Base-by-base conservation (phyloP, 2,797 vertebrate species). In the Eidolon dupreanum region DNA sequence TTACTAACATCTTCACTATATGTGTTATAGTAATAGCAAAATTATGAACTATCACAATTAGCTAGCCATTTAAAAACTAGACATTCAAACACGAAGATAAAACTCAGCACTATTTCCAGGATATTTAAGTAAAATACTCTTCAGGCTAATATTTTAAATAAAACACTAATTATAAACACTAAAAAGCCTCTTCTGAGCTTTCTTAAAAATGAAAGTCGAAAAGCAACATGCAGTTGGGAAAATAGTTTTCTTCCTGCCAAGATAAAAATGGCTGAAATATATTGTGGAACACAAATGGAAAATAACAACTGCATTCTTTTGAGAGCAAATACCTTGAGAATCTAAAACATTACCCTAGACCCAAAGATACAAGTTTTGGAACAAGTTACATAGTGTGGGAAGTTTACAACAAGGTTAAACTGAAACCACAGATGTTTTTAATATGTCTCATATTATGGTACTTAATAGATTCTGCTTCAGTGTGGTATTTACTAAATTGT, bases 361-460 rank as follows among this genome's bases (percentile, higher is more conserved):
- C 26, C 7, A 24, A 88, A 82, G 81, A 83, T 43, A 66, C 41
- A 94, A 70, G 31, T 88, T 33, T 73, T 88, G 28, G 41, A 90
- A 73, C 79, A 91, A 90, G 46, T 84, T 78, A 55, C 19, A 36
- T 63, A 74, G 33, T 82, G 84, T 68, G 70, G 75, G 79, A 86
- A 57, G 55, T 53, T 77, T 88, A 74, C 41, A 55, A 2, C 46
- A 70, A 84, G 61, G 36, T 84, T 90, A 71, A 61, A 85, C 26
- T 57, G 51, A 89, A 95, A 73, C 83, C 43, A 70, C 95, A 96
- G 49, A 90, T 81, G 65, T 92, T 95, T 95, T 93, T 46, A 96
- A 85, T 94, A 68, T 24, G 26, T 88, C 41, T 84, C 51, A 33
- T 22, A 38, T 75, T 77, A 53, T 26, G 28, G 24, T 77, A 74